Evolutionary conservation across 2,888 invertebrate genomes (phyloP), one percentile per base, ranked within the genome.

Genomic region (Agrotis clavis): DNA sequence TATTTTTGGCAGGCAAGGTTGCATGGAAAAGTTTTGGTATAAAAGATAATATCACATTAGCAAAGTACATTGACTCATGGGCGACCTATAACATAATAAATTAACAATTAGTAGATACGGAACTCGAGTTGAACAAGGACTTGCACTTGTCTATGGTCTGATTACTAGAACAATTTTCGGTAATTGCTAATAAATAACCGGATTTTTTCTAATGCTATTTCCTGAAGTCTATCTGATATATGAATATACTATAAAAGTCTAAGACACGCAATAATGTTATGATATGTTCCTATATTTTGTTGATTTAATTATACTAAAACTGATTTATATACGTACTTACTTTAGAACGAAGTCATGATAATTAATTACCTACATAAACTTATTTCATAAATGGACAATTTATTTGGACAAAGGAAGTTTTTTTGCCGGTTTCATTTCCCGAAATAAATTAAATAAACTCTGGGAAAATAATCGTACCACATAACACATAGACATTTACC

Each of bases 151-250:
- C 16, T 63, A 73, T 65, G 51, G 62, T 64, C 30, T 65, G 30
- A 76, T 83, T 77, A 76, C 18, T 53, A 53, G 67, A 78, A 66
- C 76, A 74, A 81, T 85, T 85, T 74, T 72, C 30, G 57, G 73
- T 71, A 76, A 79, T 81, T 71, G 71, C 61, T 57, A 66, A 74
- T 78, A 75, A 78, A 86, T 72, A 71, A 80, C 69, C 67, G 72
- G 78, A 53, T 71, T 85, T 84, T 71, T 71, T 78, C 30, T 51
- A 63, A 73, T 41, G 18, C n/a, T 50, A 79, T 78, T 85, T 81
- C 85, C 76, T 86, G 60, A 71, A 66, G 47, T 57, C 65, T 61
- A 50, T 78, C 47, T 60, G 47, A 64, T 66, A 64, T 41, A 69
- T 76, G 62, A 54, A 50, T 25, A 61, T 51, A 35, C 54, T 25